Base-by-base conservation (phyloP, 2,888 invertebrate genomes). In the Pollenia amentaria region DNA sequence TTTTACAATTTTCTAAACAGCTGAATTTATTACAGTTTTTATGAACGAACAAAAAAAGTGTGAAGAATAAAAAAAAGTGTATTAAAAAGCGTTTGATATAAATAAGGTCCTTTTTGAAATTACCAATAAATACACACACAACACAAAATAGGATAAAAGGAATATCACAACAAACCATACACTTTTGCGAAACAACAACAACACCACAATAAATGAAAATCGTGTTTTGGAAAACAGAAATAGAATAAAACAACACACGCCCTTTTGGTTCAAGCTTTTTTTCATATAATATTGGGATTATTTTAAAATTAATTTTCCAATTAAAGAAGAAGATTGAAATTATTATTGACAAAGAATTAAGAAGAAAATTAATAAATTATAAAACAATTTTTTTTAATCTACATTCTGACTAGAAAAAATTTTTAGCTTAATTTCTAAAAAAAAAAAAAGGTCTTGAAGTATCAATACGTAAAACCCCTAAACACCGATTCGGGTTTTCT, bases 11-110 rank as follows among this genome's bases (percentile, higher is more conserved):
- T 72, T 72, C 11, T 29, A 53, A 80, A 67, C 60, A 85, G 72
- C 57, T 65, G 65, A 81, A 73, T 64, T 76, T 81, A 77, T 77
- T 72, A 77, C 11, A 46, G 10, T 62, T 44, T 62, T 75, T 62
- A 69, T 51, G 42, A 16, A 44, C 10, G 11, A 44, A 64, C 51
- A 65, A 67, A 69, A 80, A 53, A 42, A 38, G 9, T 16, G 46
- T 46, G 38, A 55, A 29, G 18, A n/a, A 16, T 44, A 75, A 48
- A 14, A 62, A 73, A 21, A 51, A 57, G 3, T 40, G 6, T 42
- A 44, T 18, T 51, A 51, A 53, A 48, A 60, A 29, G 53, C 18
- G 51, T 70, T 77, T 29, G 44, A 53, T 72, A 48, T 51, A 62
- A 12, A 77, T 38, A 67, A 67, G 46, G 64, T 18, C 18, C 69